A percentile compares a stretch with the other conserved stretches of the same genome.
Evolutionary conservation across 2,113 vertebrate genomes (phyloP).

Genomic region (Phyllopteryx taeniolatus): DNA sequence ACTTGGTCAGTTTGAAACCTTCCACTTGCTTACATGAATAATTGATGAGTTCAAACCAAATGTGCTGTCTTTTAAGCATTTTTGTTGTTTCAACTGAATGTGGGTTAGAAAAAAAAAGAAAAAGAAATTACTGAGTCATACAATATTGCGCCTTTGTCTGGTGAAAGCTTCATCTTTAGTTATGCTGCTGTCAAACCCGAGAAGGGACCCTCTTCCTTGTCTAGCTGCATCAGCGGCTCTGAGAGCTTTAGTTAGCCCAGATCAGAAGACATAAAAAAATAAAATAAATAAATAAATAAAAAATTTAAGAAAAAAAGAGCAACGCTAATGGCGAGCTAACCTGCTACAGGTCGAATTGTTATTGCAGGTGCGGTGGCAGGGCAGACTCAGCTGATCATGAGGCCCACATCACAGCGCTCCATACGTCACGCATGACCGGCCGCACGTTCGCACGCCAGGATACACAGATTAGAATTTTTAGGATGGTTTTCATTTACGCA

Average conservation of each 20-base stretch:
- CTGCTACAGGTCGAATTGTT: slow-evolving; percentile 56
- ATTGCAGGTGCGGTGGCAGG: slow-evolving; percentile 60
- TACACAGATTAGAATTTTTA: slow-evolving; percentile 35
- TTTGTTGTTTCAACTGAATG: slow-evolving; percentile 2
- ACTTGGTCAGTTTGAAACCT: neutral
- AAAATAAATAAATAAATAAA: neutral
- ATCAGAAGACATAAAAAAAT: slow-evolving; percentile 38
- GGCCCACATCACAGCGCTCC: neutral
- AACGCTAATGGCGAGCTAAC: slow-evolving; percentile 39
- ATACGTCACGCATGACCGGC: slow-evolving; percentile 21
- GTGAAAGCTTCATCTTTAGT: slow-evolving; percentile 30
- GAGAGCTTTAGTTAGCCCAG: slow-evolving; percentile 27
- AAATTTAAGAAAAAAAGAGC: slow-evolving; percentile 18
- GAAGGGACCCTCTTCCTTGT: slow-evolving; percentile 14
- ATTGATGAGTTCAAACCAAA: neutral
- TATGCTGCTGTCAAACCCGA: slow-evolving; percentile 24
- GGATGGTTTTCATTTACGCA: neutral
- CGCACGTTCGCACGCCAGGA: slow-evolving; percentile 17
- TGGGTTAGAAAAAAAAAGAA: neutral
- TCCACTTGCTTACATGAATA: neutral
- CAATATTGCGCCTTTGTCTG: slow-evolving; percentile 11
- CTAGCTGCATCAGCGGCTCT: slow-evolving; percentile 16
- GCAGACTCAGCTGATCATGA: slow-evolving; percentile 55
- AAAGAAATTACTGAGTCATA: slow-evolving; percentile 2
- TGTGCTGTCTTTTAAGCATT: neutral